A percentile compares a stretch with the other conserved stretches of the same genome.
Conservation (phyloP, 1,140 invertebrate genomes). For the Zelostemma sp. region DNA sequence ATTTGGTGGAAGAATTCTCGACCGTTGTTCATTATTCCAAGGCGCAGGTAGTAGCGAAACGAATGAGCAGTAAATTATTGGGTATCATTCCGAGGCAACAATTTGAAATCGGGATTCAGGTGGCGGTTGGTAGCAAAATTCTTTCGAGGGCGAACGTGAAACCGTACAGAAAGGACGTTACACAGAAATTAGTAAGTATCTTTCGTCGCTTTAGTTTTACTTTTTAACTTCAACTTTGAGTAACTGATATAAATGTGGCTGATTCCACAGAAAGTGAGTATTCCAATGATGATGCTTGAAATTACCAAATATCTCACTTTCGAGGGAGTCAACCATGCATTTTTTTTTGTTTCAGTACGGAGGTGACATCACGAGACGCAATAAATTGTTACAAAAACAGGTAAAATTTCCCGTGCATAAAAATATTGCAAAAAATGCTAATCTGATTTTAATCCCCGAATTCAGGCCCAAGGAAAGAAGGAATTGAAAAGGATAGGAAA, state of each 20-base stretch:
- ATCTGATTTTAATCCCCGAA: too few species aligned
- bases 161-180: conserved; percentile 92
- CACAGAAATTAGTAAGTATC: conserved; percentile 87
- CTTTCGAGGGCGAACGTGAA: conserved; percentile 90
- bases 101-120: conserved; percentile 90
- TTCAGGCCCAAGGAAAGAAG: conserved; percentile 93
- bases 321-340: conserved; percentile 12
- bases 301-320: conserved; percentile 23
- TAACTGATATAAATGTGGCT: not conserved
- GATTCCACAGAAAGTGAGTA: conserved; percentile 3
- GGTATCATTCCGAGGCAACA: conserved; percentile 92
- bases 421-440: too few species aligned
- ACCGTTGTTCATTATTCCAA: conserved; percentile 83
- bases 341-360: conserved; percentile 81
- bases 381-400: conserved; percentile 92
- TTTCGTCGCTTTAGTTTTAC: too few species aligned
- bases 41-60: conserved; percentile 77
- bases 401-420: too few species aligned
- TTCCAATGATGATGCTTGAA: conserved; percentile 1
- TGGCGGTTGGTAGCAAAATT: conserved; percentile 83
- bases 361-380: conserved; percentile 90
- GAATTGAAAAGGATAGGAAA: conserved; percentile 92
- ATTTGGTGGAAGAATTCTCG: conserved; percentile 87
- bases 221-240: not conserved
- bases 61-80: conserved; percentile 83